phyloP scores from a whole-genome alignment of 2,113 vertebrate genomes.

The Anguilla japonica region DNA sequence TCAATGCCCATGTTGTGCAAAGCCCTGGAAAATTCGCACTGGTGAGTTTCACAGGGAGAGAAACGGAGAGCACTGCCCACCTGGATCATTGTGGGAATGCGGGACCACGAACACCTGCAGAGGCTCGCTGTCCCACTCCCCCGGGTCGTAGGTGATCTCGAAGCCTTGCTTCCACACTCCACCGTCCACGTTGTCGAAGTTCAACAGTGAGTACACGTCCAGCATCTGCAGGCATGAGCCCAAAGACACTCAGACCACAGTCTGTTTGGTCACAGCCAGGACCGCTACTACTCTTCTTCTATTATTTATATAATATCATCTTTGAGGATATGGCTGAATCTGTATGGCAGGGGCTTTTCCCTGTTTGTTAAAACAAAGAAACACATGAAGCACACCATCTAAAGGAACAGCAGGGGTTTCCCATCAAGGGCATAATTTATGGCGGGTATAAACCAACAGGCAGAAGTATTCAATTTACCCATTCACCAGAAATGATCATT shows the following conservation, averaged over 20 bases:
- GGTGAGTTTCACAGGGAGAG: background rate
- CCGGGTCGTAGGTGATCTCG: conserved; percentile 85
- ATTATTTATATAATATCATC: background rate
- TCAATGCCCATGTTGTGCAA: background rate
- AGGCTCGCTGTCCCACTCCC: conserved; percentile 85
- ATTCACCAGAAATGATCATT: too few species aligned
- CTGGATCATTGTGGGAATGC: conserved; percentile 96
- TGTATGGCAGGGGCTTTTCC: background rate
- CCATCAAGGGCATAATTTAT: too few species aligned
- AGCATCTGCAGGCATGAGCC: conserved; percentile 77
- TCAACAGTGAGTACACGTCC: conserved; percentile 82
- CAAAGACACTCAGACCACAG: background rate
- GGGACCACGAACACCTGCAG: conserved; percentile 95
- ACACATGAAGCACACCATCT: background rate
- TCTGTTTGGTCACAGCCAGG: background rate
- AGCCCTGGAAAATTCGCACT: background rate
- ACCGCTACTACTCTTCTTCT: background rate
- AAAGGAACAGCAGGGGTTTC: background rate
- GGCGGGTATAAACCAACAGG: too few species aligned
- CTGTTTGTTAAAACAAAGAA: background rate
- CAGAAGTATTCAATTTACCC: too few species aligned
- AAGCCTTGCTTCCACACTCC: conserved; percentile 99
- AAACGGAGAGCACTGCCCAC: conserved; percentile 62
- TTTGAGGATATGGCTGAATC: background rate
- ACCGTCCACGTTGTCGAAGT: conserved; percentile 91